These are phyloP conservation scores for Teleogryllus oceanicus DNA, from an alignment of 2,888 invertebrate species.

Conservation along the genomic window DNA sequence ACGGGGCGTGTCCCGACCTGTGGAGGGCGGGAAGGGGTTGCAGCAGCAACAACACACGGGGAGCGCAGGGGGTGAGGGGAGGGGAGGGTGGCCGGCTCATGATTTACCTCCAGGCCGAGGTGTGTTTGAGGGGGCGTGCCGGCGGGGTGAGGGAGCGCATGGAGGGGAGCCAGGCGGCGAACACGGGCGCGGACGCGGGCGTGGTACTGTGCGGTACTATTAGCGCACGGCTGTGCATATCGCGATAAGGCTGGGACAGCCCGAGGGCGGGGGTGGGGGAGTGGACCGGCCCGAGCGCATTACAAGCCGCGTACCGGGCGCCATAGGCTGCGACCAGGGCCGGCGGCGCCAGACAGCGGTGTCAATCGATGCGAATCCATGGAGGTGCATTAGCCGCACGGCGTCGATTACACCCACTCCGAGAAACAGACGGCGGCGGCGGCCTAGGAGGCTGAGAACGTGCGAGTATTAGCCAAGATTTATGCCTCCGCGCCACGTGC, in stretches of 20 bases:
- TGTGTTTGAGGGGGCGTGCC: not conserved
- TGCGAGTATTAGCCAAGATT: too few species aligned
- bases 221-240: not conserved
- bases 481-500: too few species aligned
- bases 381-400: too few species aligned
- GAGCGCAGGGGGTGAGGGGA: not conserved
- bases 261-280: not conserved
- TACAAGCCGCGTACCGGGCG: too few species aligned
- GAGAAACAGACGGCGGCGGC: too few species aligned
- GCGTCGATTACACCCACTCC: too few species aligned
- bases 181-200: not conserved
- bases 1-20: too few species aligned
- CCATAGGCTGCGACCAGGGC: too few species aligned
- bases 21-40: too few species aligned
- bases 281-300: not conserved
- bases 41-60: not conserved
- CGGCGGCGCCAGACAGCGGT: too few species aligned
- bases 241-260: not conserved
- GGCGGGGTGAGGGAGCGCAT: not conserved
- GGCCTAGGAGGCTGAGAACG: too few species aligned
- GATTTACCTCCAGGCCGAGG: not conserved
- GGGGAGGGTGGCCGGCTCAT: not conserved
- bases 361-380: too few species aligned
- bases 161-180: not conserved
- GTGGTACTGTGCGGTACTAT: not conserved